These are phyloP conservation scores for Caenorhabditis panamensis DNA, from an alignment of 2,888 invertebrate species.

Conservation along the genomic window DNA sequence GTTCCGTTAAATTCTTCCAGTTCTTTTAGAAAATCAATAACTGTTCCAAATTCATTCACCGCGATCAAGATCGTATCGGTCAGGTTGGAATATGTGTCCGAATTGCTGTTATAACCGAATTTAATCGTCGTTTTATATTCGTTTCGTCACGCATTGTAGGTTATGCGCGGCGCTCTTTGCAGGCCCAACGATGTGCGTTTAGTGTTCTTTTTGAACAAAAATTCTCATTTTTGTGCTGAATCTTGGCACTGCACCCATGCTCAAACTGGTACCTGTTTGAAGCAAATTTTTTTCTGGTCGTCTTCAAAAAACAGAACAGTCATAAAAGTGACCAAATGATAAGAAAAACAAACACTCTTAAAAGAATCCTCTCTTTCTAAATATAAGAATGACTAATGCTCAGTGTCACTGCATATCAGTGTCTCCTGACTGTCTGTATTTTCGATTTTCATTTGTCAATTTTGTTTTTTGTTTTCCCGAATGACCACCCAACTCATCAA, in stretches of 20 bases:
- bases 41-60: slow-evolving; percentile 14
- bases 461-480: slow-evolving; percentile 5
- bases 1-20: neutral
- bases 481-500: slow-evolving; percentile 19
- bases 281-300: neutral
- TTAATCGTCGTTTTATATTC: slow-evolving; percentile 60
- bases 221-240: slow-evolving; percentile 2
- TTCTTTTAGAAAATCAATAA: neutral
- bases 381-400: too few species aligned
- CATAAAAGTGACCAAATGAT: too few species aligned
- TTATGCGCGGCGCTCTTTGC: slow-evolving; percentile 34
- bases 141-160: slow-evolving; percentile 59
- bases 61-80: slow-evolving; percentile 32
- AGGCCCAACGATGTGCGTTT: neutral
- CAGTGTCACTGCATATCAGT: too few species aligned
- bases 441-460: neutral
- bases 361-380: too few species aligned
- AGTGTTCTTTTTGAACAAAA: neutral
- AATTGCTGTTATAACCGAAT: slow-evolving; percentile 56
- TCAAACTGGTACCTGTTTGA: neutral
- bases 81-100: slow-evolving; percentile 32
- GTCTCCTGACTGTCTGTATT: too few species aligned
- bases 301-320: too few species aligned
- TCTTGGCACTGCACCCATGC: too few species aligned
- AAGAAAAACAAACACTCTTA: too few species aligned